A percentile compares a stretch with the other conserved stretches of the same genome.
Evolutionary conservation across 1,140 invertebrate genomes (phyloP).

Genomic region (Drosophila navojoa): DNA sequence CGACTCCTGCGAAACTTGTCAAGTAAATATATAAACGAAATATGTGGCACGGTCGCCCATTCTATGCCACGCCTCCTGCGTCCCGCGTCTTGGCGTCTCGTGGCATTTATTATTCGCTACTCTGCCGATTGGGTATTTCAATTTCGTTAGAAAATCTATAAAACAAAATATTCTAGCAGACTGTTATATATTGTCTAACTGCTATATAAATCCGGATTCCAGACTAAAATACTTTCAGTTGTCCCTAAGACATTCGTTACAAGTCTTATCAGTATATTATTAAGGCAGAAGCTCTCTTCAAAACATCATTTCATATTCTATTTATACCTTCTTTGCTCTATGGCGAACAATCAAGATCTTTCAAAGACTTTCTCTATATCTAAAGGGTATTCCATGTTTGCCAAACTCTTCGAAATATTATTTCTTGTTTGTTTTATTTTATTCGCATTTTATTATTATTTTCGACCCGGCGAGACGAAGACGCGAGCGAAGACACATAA

Average conservation of each 20-base stretch:
- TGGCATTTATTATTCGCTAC: constrained; percentile 9
- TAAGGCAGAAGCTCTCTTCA: too few relatives aligned
- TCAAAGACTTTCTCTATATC: neutral
- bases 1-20: constrained; percentile 74
- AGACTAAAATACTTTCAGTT: too few relatives aligned
- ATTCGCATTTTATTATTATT: constrained; percentile 80
- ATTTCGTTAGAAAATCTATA: neutral
- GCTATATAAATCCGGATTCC: too few relatives aligned
- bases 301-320: too few relatives aligned
- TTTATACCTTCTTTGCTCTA: too few relatives aligned
- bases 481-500: constrained; percentile 59
- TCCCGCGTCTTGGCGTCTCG: neutral
- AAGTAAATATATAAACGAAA: constrained; percentile 83
- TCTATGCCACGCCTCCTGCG: neutral
- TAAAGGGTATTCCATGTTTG: neutral
- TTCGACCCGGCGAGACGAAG: constrained; percentile 57
- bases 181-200: too few relatives aligned
- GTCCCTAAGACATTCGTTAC: too few relatives aligned
- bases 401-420: neutral
- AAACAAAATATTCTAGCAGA: too few relatives aligned
- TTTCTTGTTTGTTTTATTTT: constrained; percentile 74
- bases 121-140: neutral
- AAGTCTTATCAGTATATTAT: too few relatives aligned
- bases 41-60: constrained; percentile 71
- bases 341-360: neutral